Conservation (phyloP, 2,888 invertebrate genomes). For the Hydrotaea cyrtoneurina region DNA sequence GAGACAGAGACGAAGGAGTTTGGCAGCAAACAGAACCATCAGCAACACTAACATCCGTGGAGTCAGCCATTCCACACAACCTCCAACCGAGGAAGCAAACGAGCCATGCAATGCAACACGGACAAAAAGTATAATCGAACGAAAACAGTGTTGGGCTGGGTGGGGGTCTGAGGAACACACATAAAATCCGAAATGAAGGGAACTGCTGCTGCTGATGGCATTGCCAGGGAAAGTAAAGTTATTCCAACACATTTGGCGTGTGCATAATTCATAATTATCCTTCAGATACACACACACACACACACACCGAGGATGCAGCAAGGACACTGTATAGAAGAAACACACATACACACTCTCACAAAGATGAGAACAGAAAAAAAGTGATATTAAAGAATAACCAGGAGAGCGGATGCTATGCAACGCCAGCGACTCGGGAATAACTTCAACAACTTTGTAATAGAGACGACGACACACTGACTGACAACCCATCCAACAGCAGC, state of each 20-base stretch:
- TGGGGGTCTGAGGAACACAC: no score
- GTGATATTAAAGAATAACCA: neutral
- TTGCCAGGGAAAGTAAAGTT: conserved; percentile 40
- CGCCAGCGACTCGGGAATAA: conserved; percentile 27
- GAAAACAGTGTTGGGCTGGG: no score
- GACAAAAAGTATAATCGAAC: neutral
- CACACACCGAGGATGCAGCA: neutral
- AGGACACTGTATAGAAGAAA: conserved; percentile 43
- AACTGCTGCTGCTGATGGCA: conserved; percentile 30
- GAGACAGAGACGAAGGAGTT: conserved; percentile 11
- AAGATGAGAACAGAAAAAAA: neutral
- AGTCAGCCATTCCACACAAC: neutral
- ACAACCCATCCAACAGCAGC: conserved; percentile 51
- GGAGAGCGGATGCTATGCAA: conserved; percentile 16
- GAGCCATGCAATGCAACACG: neutral
- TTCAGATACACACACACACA: conserved; percentile 11
- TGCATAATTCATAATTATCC: conserved; percentile 66
- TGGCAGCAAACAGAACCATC: conserved; percentile 1
- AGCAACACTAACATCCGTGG: no score
- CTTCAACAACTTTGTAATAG: conserved; percentile 55
- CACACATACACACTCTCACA: conserved; percentile 13
- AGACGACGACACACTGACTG: conserved; percentile 46
- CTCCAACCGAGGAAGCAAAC: neutral
- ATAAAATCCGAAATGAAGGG: neutral
- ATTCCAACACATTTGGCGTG: conserved; percentile 61